phyloP scores from a whole-genome alignment of 2,797 vertebrate species.

The Hyperoplus lanceolatus region DNA sequence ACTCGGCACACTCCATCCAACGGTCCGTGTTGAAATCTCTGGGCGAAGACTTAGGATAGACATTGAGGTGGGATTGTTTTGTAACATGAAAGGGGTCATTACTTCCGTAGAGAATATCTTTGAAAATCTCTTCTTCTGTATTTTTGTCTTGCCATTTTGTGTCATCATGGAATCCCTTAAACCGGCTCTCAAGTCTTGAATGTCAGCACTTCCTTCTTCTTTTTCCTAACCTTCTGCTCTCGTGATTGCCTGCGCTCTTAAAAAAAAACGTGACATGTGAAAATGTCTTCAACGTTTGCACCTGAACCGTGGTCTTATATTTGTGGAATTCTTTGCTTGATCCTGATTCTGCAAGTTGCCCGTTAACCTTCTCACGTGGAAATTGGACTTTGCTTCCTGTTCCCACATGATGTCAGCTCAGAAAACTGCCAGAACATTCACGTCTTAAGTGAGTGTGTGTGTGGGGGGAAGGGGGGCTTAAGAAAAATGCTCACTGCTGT shows the following conservation, averaged over 20 bases:
- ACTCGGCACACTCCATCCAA: neutral
- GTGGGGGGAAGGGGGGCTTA: slow-evolving; percentile 43
- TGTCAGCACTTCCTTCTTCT: neutral
- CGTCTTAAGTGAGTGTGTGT: slow-evolving; percentile 23
- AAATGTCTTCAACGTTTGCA: neutral
- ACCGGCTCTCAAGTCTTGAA: neutral
- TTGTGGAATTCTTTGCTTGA: slow-evolving; percentile 3
- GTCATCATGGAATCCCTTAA: neutral
- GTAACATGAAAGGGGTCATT: neutral
- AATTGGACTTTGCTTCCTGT: slow-evolving; percentile 38
- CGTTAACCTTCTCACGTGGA: neutral
- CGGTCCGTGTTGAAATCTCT: neutral
- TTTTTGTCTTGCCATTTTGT: neutral
- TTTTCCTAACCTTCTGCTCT: neutral
- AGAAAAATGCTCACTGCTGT: slow-evolving; percentile 82
- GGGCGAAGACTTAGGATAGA: no score
- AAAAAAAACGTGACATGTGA: neutral
- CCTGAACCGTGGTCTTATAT: neutral
- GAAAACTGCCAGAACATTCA: slow-evolving; percentile 56
- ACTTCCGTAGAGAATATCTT: neutral
- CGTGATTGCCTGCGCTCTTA: neutral
- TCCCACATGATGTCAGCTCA: slow-evolving; percentile 49
- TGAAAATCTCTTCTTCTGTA: neutral
- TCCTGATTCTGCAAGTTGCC: slow-evolving; percentile 1
- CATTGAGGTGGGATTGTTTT: neutral